These are phyloP conservation scores for Pachyrhynchus sulphureomaculatus DNA, from an alignment of 1,140 invertebrate genomes.

Conservation along the genomic window DNA sequence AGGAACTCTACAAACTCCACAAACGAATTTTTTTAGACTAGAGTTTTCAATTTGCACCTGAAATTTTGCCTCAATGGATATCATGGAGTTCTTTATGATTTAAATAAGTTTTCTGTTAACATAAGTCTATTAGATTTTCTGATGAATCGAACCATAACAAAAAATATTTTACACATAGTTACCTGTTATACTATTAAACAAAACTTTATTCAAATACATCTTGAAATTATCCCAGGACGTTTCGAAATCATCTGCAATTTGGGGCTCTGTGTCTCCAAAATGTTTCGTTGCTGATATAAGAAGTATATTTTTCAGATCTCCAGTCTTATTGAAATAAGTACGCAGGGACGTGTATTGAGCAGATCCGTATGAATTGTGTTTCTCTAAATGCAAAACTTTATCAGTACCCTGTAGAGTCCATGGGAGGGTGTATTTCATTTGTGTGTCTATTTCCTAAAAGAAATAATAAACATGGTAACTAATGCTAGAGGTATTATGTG, in stretches of 20 bases:
- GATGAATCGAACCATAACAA: too few species aligned
- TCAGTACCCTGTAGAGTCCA: slow-evolving; percentile 34
- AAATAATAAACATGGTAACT: too few species aligned
- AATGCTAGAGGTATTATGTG: too few species aligned
- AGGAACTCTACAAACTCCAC: too few species aligned
- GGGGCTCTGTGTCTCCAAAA: slow-evolving; percentile 19
- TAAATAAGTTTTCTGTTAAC: too few species aligned
- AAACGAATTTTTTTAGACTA: too few species aligned
- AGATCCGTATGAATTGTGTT: slow-evolving; percentile 41
- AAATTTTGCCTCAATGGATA: too few species aligned
- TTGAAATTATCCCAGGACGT: slow-evolving; percentile 43
- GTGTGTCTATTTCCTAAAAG: not conserved
- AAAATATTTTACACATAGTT: too few species aligned
- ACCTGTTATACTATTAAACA: slow-evolving; percentile 32
- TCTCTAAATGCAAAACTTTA: slow-evolving; percentile 31
- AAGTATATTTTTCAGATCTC: not conserved
- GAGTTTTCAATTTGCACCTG: too few species aligned
- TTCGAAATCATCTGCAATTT: slow-evolving; percentile 30
- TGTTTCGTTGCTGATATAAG: slow-evolving; percentile 35
- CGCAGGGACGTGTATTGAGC: slow-evolving; percentile 19
- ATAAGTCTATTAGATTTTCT: too few species aligned
- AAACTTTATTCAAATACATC: slow-evolving; percentile 36
- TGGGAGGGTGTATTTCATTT: slow-evolving; percentile 39
- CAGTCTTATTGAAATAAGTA: slow-evolving; percentile 13
- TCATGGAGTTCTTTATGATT: too few species aligned